Conservation (phyloP, 2,113 vertebrate species). For the Varanus komodoensis region DNA sequence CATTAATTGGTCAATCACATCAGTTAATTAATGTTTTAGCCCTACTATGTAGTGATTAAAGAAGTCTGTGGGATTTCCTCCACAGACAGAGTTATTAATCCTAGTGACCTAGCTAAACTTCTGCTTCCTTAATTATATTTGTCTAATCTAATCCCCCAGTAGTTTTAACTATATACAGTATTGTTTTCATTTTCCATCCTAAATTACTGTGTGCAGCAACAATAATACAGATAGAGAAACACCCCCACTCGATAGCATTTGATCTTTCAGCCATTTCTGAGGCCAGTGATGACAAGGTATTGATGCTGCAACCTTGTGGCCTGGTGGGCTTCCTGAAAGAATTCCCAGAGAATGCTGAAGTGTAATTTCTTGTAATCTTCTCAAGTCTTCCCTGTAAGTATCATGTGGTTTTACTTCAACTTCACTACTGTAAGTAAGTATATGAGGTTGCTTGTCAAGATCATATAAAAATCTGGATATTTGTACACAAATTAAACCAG, state of each 20-base stretch:
- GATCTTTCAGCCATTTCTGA: neutral
- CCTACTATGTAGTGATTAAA: slow-evolving; percentile 22
- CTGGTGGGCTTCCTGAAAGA: neutral
- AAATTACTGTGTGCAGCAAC: slow-evolving; percentile 11
- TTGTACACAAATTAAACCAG: neutral
- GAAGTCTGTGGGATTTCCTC: slow-evolving; percentile 46
- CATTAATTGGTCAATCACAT: slow-evolving; percentile 36
- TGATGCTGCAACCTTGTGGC: neutral
- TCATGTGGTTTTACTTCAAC: neutral
- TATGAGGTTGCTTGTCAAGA: neutral
- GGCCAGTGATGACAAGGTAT: neutral
- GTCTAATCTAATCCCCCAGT: slow-evolving; percentile 55
- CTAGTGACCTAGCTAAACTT: slow-evolving; percentile 46
- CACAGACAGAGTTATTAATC: slow-evolving; percentile 46
- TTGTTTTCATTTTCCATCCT: slow-evolving; percentile 61
- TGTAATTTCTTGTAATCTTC: neutral
- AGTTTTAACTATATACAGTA: slow-evolving; percentile 48
- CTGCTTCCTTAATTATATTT: slow-evolving; percentile 43
- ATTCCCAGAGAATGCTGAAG: neutral
- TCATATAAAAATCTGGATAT: neutral
- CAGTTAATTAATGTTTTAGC: slow-evolving; percentile 35
- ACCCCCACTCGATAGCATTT: neutral
- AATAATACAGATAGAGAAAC: neutral
- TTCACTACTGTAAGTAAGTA: neutral
- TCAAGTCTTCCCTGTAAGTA: neutral